Conservation (phyloP, 2,888 invertebrate species). For the Cheilosia variabilis region DNA sequence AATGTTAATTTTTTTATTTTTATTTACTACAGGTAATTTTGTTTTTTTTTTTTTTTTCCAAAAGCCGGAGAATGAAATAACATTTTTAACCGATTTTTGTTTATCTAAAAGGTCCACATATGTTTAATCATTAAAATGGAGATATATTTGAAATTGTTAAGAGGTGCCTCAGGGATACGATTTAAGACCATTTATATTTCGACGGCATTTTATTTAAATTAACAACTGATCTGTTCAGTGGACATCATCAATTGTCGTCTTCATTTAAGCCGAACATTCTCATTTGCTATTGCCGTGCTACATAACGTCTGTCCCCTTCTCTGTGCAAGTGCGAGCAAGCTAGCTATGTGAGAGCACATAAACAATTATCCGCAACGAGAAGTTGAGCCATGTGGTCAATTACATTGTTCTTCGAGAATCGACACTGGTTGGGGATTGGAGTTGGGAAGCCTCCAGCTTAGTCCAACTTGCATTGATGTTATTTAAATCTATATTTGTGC, state of each 20-base stretch:
- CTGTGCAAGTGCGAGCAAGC: conserved; percentile 15
- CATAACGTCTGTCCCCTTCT: conserved; percentile 36
- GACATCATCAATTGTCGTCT: conserved; percentile 35
- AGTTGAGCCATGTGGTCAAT: conserved; percentile 58
- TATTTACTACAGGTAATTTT: conserved; percentile 30
- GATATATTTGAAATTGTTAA: too few species aligned
- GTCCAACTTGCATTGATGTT: conserved; percentile 30
- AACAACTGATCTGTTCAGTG: neutral
- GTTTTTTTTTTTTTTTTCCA: neutral
- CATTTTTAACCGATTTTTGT: neutral
- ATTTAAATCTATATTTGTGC: conserved; percentile 52
- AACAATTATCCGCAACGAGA: neutral
- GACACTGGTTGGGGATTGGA: conserved; percentile 13
- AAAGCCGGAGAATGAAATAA: neutral
- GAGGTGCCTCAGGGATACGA: conserved; percentile 24
- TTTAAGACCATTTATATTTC: neutral
- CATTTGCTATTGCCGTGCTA: conserved; percentile 6
- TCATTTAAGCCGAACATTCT: conserved; percentile 33
- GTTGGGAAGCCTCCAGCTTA: conserved; percentile 6
- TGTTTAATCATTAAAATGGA: neutral
- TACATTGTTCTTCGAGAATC: neutral
- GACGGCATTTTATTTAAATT: neutral
- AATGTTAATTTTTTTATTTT: conserved; percentile 12
- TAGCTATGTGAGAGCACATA: conserved; percentile 51
- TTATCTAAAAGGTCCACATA: neutral